Evolutionary conservation across 2,888 invertebrate species (phyloP), one percentile per base, ranked within the genome.

Genomic region (Agriopis leucophaearia): DNA sequence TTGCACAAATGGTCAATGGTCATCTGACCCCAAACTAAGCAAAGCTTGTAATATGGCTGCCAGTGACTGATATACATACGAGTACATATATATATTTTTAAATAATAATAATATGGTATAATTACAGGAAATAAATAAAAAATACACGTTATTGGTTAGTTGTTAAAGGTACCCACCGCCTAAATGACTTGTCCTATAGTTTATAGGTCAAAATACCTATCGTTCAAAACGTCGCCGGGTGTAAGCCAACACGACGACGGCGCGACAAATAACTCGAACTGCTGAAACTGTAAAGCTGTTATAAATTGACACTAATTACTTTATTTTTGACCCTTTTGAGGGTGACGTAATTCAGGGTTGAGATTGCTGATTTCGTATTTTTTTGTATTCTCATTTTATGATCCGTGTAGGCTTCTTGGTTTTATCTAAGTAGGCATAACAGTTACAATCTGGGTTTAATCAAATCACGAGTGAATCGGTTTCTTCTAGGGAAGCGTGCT

Each of bases 221-320:
- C 81, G 80, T 79, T 88, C 84, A 85, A 83, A 83, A 82, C 79
- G 86, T 88, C 88, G 84, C 74, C 88, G 79, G 80, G 75, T 78
- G 81, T 80, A 79, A 81, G 81, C 80, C 80, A 77, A 65, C 64
- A 75, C 74, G 72, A 77, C 16, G 63, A 74, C 77, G 73, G 77
- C 72, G 69, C 80, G 83, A 87, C 86, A 84, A 86, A 85, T 82
- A 82, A 79, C 79, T 77, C 69, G 80, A 79, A 67, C 64, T 79
- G 65, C 80, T 84, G 84, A 86, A 86, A 80, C 82, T 79, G 78
- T 80, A 81, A 88, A 84, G 85, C 88, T 79, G 81, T 86, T 85
- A 88, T 88, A 89, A 84, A 86, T 88, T 88, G 81, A 78, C 81
- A 81, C 85, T 88, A 87, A 90, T 88, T 88, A 81, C 80, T 70